Evolutionary conservation across 2,888 invertebrate species (phyloP), one percentile per base, ranked within the genome.

Genomic region (Lepidonotus clava): DNA sequence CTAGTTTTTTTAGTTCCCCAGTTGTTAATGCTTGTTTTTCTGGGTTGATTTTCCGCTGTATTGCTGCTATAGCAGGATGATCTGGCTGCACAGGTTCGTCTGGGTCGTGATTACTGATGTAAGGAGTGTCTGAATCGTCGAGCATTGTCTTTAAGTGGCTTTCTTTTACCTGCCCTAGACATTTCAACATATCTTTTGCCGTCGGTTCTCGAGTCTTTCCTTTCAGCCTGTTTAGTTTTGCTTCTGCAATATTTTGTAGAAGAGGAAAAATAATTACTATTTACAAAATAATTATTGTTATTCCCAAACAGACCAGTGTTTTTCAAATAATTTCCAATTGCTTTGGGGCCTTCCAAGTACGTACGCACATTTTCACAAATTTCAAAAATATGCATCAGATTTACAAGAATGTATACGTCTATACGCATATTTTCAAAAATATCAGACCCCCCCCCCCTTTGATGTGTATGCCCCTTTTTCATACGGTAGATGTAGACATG

Each of bases 11-110:
- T 14, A 83, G 36, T 56, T 83, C 83, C n/a, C 24, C 56, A 34
- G 56, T 36, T 6, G 83, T 83, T 28, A 83, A 24, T n/a, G 83
- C 83, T 36, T 83, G 83, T 36, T 56, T 83, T 32, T 83, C 53
- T 51, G 83, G 83, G 11, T 83, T 41, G 1, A 83, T 83, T 24
- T 56, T 83, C 34, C 83, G 32, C 34, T 83, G 83, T 34, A 83
- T 18, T 5, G 83, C 61, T 11, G 83, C 83, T 24, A 83, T 21
- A 1, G 83, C 56, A 14, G 83, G 56, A n/a, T 53, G 24, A 21
- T 53, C 61, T 21, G 53, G 56, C 28, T 32, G 53, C 1, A 56
- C 0, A 21, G 36, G 8, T 21, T 53, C 56, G 14, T 56, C 83
- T 8, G 53, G 61, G 8, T 83, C 83, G 24, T 83, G 83, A 0